Evolutionary conservation across 2,888 invertebrate species (phyloP), one percentile per base, ranked within the genome.

Genomic region (Creontiades dilutus): DNA sequence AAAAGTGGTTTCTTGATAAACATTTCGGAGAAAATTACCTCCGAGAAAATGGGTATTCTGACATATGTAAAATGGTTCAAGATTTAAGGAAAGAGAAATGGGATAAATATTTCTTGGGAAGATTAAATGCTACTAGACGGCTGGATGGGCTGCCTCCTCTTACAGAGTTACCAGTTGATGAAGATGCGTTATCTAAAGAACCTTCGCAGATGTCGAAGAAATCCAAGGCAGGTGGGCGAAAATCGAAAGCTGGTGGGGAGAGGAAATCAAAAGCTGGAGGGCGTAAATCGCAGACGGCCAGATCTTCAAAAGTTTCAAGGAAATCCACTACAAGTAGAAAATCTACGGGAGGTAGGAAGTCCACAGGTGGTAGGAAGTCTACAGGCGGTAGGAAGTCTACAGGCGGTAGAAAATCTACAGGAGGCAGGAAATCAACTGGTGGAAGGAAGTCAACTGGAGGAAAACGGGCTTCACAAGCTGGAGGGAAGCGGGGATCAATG

Each of bases 1-100:
- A 80, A 55, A 76, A 88, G 46, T 88, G 80, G 88, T 88, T 88
- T 19, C 55, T 88, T 23, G 80, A 88, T n/a, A 57, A 88, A 14
- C 27, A 80, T n/a, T 88, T 88, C 23, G 88, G 88, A 16, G 88
- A 88, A 47, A 78, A 80, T 19, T 88, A 88, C 23, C 46, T 88
- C 0, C 23, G n/a, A 0, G 55, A 88, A 19, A 78, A 81, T 23
- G 88, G 88, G 16, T 78, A 78, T 14, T 12, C 27, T 4, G 78
- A 78, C 28, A 78, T 80, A 11, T 55, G 46, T n/a, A 52, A 88
- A 57, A 80, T 61, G 27, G 81, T 88, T 13, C 52, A 55, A 52
- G 37, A 81, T 16, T 11, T 55, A 9, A 80, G 55, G 13, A 23
- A 37, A 9, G 78, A 88, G 27, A 88, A 80, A 80, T 88, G 78